Evolutionary conservation across 1,140 invertebrate genomes (phyloP), one percentile per base, ranked within the genome.

Genomic region (Bradynema listronoti): DNA sequence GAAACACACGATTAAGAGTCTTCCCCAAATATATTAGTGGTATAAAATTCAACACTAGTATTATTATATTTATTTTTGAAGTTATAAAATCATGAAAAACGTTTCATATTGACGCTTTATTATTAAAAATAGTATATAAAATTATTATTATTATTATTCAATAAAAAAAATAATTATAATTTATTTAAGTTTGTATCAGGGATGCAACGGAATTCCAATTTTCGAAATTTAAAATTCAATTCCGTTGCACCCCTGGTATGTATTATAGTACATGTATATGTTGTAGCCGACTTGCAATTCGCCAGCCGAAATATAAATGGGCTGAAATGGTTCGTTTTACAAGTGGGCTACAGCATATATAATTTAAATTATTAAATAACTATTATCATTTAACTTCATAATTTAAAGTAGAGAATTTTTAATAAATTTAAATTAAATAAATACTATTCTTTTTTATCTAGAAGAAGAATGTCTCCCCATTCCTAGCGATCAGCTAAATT

Each of bases 21-120:
- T 76, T 76, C 41, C 73, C 73, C 9, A 76, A 76, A 46, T 78
- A 75, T 49, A 73, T 76, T 22, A 77, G 75, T 56, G 71, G 71
- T 73, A 24, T 24, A 22, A 47, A 50, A 54, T 65, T 66, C 55
- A 6, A 39, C 11, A 39, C 11, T 11, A 39, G 19, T 30, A 49
- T 49, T 30, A 49, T 19, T 11, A 49, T 11, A 30, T 30, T 49
- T 30, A 11, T 9, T 30, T 49, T 11, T 11, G 46, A 30, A 16
- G 11, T 11, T n/a, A 19, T 11, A 49, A 42, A 55, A 53, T 7
- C 24, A 47, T 53, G 7, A 50, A 47, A 9, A n/a, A 22, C 11
- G 24, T 11, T 11, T 22, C 52, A 11, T 39, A 11, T 39, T 11
- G 36, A 39, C 11, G 36, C 36, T 50, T 50, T 50, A 30, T 25